Evolutionary conservation across 2,797 vertebrate genomes (phyloP), one percentile per base, ranked within the genome.

Genomic region (Micropoecilia bifurca): DNA sequence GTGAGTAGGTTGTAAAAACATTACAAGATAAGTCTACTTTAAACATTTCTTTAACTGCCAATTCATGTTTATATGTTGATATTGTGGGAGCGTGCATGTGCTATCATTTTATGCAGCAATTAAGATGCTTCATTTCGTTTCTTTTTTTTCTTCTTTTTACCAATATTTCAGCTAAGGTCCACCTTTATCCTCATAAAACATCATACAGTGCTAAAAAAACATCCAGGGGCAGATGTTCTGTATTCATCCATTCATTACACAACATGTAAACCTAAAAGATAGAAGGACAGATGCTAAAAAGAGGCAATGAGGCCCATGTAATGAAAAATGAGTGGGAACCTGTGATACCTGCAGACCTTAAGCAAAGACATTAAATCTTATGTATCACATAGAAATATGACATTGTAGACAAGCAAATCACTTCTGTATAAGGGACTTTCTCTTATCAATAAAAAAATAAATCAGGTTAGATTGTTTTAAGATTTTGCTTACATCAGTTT

Each of bases 361-460:
- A 86, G 87, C 78, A 81, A 78, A 87, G 69, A 93, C 80, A 84
- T 45, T 79, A 66, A 85, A 84, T 69, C 77, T 89, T 80, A 82
- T 53, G 90, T 55, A 80, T 85, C 77, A 90, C 80, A 83, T 72
- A 80, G 82, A 87, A 88, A 87, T 68, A 85, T 89, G 90, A 93
- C 87, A 94, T 76, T 90, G 90, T 77, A 91, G 82, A 94, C 88
- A 86, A 91, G 80, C 87, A 87, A 83, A 90, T 89, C 80, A 92
- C 83, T 89, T 83, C 92, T 90, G 41, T 93, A 91, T 82, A 89
- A 82, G 87, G 88, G 92, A 89, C 86, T 84, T 81, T 93, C 75
- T 92, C 80, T 92, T 89, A 87, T 92, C 90, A 92, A 90, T 96
- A 96, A 90, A 96, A 96, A 96, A 96, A 96, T 95, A 96, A 95